Evolutionary conservation across 2,888 invertebrate genomes (phyloP), one percentile per base, ranked within the genome.

Genomic region (Lasioglossum morio): DNA sequence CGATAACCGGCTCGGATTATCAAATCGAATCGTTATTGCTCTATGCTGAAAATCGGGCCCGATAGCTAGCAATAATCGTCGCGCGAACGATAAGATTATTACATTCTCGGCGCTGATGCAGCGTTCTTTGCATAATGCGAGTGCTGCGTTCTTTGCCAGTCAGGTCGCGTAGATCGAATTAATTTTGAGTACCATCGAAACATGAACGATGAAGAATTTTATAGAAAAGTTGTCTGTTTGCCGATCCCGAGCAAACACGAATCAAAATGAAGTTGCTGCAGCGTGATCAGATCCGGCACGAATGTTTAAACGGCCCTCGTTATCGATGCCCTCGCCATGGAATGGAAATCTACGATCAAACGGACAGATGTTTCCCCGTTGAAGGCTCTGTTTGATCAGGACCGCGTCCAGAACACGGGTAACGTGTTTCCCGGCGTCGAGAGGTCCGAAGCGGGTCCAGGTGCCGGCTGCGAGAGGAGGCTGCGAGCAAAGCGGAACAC

Each of bases 331-430:
- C 8, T 7, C 48, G 37, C 60, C 19, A 57, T n/a, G 74, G 53
- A 73, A 72, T 34, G 63, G 74, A 83, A 72, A 81, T 78, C 63
- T 72, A 81, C 87, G 92, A 87, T 92, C 92, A 91, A 92, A 87
- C 23, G 27, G 92, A 92, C 95, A 94, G 95, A 94, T 94, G 95
- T 90, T 88, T 82, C 74, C 63, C 48, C 60, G 63, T 48, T 70
- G 76, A 23, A 69, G 75, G 82, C 82, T 84, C 87, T 91, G 88
- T 90, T 91, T 91, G 88, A 91, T 91, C 92, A 91, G 91, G 90
- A 92, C 91, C 66, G 74, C 57, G 75, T 84, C 73, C 73, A 83
- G 82, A 77, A 84, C 74, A 48, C 63, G 34, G 60, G 72, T 27
- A 86, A 81, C 85, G 79, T 57, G 85, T 82, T 84, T 89, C 80